Base-by-base conservation (phyloP, 2,113 vertebrate species). In the Poeciliopsis turrubarensis region DNA sequence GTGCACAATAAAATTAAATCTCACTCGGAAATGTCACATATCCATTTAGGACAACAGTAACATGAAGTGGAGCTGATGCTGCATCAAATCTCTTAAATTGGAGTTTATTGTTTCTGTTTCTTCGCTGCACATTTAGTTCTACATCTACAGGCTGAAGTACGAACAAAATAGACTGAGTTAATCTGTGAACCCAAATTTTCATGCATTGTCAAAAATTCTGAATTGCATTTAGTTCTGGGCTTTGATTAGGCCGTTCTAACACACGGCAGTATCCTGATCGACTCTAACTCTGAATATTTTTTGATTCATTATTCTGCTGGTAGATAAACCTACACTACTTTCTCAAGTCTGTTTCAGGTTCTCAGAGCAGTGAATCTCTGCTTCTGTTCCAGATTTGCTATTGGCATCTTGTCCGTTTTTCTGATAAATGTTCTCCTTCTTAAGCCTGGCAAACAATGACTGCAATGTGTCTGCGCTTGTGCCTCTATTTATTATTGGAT, bases 1-100 rank as follows among this genome's bases (percentile, higher is more conserved):
- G 51, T 77, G 69, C 65, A 44, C 47, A 7, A 44, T 32, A 41
- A 74, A 79, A 82, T 76, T 17, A 76, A 78, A 75, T 66, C 44
- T 65, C 66, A 22, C 57, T 78, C 0, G 0, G 66, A 87, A 73
- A 72, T 70, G 73, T 29, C 60, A 67, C 67, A 54, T 60, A 41
- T 79, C 41, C 32, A 70, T 69, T 81, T 57, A 30, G 61, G 26
- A 51, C 70, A 78, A 66, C 26, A 13, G 39, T 63, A 37, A 72
- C 19, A 57, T 30, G 10, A 69, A 44, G 13, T 11, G 31, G 14
- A 22, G 13, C 27, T 39, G 60, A 10, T 62, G 61, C 62, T 44
- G 37, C n/a, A 25, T 63, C 27, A n/a, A 41, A 41, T 8, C 13
- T 34, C 30, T 70, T 70, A 25, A 51, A 57, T 19, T 1, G 51